phyloP scores from a whole-genome alignment of 2,888 invertebrate genomes.

The Girardia tigrina region DNA sequence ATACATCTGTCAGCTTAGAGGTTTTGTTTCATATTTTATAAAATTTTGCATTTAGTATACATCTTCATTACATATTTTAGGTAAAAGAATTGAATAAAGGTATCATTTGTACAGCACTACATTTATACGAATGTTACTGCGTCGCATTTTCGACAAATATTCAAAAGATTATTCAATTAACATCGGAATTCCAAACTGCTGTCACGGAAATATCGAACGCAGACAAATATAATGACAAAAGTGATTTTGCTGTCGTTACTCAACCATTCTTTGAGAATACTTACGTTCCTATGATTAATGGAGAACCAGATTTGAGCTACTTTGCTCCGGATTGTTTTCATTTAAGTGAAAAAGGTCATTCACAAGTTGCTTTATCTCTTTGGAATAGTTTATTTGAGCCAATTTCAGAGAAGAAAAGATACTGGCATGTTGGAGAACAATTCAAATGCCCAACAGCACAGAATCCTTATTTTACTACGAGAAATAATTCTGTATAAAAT shows the following conservation, averaged over 20 bases:
- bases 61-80: too few species aligned
- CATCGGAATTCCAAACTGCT: conserved; percentile 39
- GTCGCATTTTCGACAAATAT: conserved; percentile 35
- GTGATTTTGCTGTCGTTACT: conserved; percentile 47
- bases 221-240: conserved; percentile 44
- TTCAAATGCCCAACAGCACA: conserved; percentile 38
- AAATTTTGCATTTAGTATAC: too few species aligned
- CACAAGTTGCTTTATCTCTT: conserved; percentile 42
- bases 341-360: conserved; percentile 42
- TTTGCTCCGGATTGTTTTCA: conserved; percentile 47
- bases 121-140: conserved; percentile 39
- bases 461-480: conserved; percentile 25
- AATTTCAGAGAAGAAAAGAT: conserved; percentile 37
- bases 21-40: too few species aligned
- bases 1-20: too few species aligned
- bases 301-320: conserved; percentile 41
- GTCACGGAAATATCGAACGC: conserved; percentile 40
- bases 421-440: conserved; percentile 37
- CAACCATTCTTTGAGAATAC: conserved; percentile 45
- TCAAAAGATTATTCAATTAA: conserved; percentile 26
- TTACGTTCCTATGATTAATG: conserved; percentile 38
- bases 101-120: conserved; percentile 41
- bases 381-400: conserved; percentile 46
- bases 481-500: conserved; percentile 24
- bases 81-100: conserved; percentile 37